Evolutionary conservation across 1,140 invertebrate species (phyloP), one percentile per base, ranked within the genome.

Genomic region (Zaprionus gabonicus): DNA sequence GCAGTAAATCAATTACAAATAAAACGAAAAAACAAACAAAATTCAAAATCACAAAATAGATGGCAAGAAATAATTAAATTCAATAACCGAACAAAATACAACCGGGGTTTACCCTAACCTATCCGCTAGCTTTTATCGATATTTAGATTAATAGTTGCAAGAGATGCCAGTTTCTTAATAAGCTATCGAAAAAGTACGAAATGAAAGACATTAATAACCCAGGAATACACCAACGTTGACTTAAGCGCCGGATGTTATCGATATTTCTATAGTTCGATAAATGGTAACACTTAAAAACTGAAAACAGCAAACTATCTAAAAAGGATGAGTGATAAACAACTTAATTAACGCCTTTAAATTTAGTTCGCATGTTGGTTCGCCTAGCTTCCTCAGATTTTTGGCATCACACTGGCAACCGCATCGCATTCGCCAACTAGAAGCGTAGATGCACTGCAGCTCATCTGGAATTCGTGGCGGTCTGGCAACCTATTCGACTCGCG

Each of bases 401-500:
- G 10, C 17, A 70, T 51, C 25, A 51, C 72, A 58, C 63, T 70
- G 64, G 15, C 31, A 44, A 44, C 64, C 46, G 27, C 55, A 76
- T 17, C 38, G 27, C 25, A n/a, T 6, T 44, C 1, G 12, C 10
- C 25, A 71, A 25, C 57, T 59, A 41, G 25, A 27, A 31, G 51
- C 31, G 49, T 70, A 65, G 53, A 60, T 36, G 41, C 41, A 34
- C 9, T 46, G 46, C 46, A 51, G 46, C 46, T 51, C 68, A 71
- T 65, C 58, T 58, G 67, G 41, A 76, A 76, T 76, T 76, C 73
- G 68, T 27, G 20, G 20, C 44, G 71, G 73, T 71, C 73, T 44
- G 59, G 59, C 59, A 71, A 59, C 60, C 56, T 17, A 31, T 34
- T 49, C 20, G 31, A 13, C 5, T 38, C n/a, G 46, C 71, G 27